phyloP scores from a whole-genome alignment of 2,888 invertebrate species.

The Antheraea yamamai region DNA sequence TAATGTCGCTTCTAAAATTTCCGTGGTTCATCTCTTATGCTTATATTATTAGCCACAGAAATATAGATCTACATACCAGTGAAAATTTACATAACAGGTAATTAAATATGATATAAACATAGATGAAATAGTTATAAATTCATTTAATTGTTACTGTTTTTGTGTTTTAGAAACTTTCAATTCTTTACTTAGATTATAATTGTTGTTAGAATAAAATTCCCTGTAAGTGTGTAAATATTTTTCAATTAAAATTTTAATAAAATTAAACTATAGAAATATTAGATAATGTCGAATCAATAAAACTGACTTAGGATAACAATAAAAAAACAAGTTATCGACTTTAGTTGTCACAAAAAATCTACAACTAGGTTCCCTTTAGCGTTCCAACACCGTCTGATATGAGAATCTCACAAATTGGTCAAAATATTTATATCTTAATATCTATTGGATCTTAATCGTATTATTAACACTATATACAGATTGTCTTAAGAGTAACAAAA shows the following conservation, averaged over 20 bases:
- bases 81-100: no score
- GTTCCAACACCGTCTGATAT: no score
- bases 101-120: no score
- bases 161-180: neutral
- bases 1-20: neutral
- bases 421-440: neutral
- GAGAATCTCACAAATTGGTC: neutral
- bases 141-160: no score
- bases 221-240: neutral
- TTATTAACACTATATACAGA: constrained; percentile 13
- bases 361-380: no score
- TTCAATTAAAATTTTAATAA: neutral
- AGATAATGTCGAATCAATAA: constrained; percentile 3
- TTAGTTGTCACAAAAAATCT: no score
- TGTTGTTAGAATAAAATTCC: neutral
- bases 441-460: neutral
- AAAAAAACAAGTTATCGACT: neutral
- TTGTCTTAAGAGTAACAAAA: neutral
- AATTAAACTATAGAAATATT: neutral
- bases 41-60: no score
- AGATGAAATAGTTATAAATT: no score
- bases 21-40: neutral
- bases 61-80: no score
- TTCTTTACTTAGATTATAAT: neutral
- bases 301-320: neutral